Base-by-base conservation (phyloP, 2,797 vertebrate species). In the Peromyscus attwateri region DNA sequence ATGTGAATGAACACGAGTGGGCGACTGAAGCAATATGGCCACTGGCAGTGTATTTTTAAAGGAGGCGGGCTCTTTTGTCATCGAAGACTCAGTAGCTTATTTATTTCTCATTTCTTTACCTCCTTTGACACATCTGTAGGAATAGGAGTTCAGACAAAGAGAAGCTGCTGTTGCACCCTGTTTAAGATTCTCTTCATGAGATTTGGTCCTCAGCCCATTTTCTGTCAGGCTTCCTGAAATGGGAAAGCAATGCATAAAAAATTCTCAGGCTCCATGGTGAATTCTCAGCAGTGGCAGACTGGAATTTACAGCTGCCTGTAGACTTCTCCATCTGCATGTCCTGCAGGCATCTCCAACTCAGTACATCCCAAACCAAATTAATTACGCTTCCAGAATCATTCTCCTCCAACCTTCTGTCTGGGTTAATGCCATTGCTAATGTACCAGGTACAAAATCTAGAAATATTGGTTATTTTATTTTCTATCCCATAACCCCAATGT, bases 291-390 rank as follows among this genome's bases (percentile, higher is more conserved):
- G 82, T 27, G 49, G 91, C 83, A 60, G 94, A 29, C 70, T 73
- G 91, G 79, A 92, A 95, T 94, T 94, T 91, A 82, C 93, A 89
- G 96, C 93, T 84, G 94, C 95, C 92, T 46, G 60, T 80, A 93
- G 95, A 97, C 91, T 91, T 89, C 89, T 96, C 97, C 95, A 93
- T 97, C 97, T 96, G 97, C 34, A 83, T n/a, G 79, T 95, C 96
- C 89, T 92, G 55, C 79, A 70, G 97, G 87, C 97, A 93, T 55
- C 66, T 79, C 91, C 70, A 55, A 87, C 82, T 90, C 77, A 31
- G 62, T 62, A 19, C 34, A 93, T 91, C 91, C 89, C 89, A 96
- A 75, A 95, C 70, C 88, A 87, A 92, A 95, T 95, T 87, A 94
- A 91, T 97, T 70, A 84, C 94, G 55, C 80, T 89, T 91, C 92